These are phyloP conservation scores for Musca domestica DNA, from an alignment of 1,140 invertebrate genomes.

Conservation along the genomic window DNA sequence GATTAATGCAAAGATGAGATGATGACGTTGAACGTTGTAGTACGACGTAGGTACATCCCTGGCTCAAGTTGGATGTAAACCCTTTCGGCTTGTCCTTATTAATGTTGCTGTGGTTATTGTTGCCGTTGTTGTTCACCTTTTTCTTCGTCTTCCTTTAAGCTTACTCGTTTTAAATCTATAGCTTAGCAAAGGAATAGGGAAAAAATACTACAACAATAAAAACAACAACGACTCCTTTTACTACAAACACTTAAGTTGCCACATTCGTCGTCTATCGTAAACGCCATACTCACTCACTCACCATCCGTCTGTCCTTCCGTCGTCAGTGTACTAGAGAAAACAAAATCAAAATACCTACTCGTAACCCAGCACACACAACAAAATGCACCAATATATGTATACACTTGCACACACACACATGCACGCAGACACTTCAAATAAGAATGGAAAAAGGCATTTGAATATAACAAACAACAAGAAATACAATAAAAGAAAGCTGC, in stretches of 20 bases:
- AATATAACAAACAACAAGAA: no score
- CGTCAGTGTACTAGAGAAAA: neutral
- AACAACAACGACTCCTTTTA: neutral
- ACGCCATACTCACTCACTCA: neutral
- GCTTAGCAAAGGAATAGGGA: neutral
- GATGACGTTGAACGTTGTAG: neutral
- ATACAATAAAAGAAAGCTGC: no score
- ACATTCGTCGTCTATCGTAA: neutral
- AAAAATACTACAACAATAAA: neutral
- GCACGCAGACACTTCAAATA: neutral
- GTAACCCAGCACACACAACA: neutral
- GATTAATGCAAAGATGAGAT: no score
- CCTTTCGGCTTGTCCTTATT: neutral
- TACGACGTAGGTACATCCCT: neutral
- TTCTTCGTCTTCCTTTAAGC: neutral
- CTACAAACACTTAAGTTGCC: neutral
- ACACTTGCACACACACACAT: neutral
- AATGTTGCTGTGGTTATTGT: neutral
- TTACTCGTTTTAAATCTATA: neutral
- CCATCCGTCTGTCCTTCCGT: neutral
- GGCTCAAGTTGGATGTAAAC: neutral
- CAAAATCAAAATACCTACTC: neutral
- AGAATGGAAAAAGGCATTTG: no score
- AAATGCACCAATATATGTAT: neutral
- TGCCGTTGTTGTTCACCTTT: neutral